Evolutionary conservation across 2,888 invertebrate genomes (phyloP), one percentile per base, ranked within the genome.

Genomic region (Halictus ligatus): DNA sequence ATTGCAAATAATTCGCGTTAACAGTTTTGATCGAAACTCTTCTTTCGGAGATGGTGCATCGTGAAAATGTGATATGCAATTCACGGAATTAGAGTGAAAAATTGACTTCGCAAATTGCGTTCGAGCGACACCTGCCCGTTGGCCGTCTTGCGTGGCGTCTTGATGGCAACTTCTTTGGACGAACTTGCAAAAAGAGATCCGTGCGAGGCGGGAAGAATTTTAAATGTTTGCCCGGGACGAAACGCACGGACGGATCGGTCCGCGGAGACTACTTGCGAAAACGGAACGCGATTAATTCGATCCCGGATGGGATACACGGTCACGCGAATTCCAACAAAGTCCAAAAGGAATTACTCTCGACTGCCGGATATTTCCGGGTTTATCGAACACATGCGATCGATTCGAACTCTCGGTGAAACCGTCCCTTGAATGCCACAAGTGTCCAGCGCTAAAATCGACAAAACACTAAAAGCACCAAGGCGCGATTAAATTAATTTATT

Each of bases 91-190:
- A 77, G 21, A 12, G 15, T 13, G 29, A 46, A 73, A 76, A 72
- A 76, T 74, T 67, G 67, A 81, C 77, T 74, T 60, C n/a, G 77
- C 8, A 84, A 84, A 84, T 77, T 77, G n/a, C 35, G 67, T 81
- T 64, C 29, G 48, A 25, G 25, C 76, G 48, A 60, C 12, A 15
- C 13, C 73, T 6, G 43, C 60, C 35, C 13, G 25, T 25, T 15
- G 64, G 29, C 15, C 1, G 29, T 29, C 25, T 6, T 13, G 2
- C 21, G 10, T 2, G 40, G 29, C 46, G n/a, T 78, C 75, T 75
- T 78, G 60, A 81, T 50, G 10, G 67, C 54, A 78, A 82, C 74
- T 78, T 60, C 35, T 72, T 60, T 43, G 35, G 21, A 13, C 21
- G 21, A 64, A 50, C 43, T 54, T 18, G 67, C 43, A 71, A 64